These are phyloP conservation scores for Petaurus breviceps DNA, from an alignment of 2,113 vertebrate species.

Conservation along the genomic window DNA sequence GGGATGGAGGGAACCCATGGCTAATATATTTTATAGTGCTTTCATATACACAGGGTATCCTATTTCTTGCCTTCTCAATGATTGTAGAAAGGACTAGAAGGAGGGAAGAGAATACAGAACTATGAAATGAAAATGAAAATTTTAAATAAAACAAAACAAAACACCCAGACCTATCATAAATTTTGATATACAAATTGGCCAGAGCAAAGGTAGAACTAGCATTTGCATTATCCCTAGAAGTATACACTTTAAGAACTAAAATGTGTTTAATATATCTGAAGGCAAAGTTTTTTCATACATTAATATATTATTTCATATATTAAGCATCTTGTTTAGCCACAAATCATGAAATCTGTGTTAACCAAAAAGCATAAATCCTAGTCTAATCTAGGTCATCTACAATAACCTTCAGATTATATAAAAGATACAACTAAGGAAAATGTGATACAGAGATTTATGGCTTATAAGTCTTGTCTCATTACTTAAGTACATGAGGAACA, in stretches of 20 bases:
- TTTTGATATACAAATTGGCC: neutral
- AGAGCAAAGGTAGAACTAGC: neutral
- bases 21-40: neutral
- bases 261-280: neutral
- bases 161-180: neutral
- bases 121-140: neutral
- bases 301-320: neutral
- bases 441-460: neutral
- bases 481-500: too few species aligned
- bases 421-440: conserved; percentile 37
- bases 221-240: neutral
- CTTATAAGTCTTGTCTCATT: neutral
- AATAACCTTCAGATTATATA: conserved; percentile 15
- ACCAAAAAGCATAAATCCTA: conserved; percentile 15
- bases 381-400: conserved; percentile 35
- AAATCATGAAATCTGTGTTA: conserved; percentile 22
- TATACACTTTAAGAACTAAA: neutral
- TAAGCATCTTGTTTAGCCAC: conserved; percentile 40
- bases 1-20: too few species aligned
- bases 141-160: neutral
- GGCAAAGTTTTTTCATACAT: neutral
- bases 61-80: neutral
- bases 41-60: neutral
- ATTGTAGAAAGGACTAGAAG: neutral
- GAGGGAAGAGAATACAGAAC: neutral